Evolutionary conservation across 1,140 invertebrate genomes (phyloP).

Genomic region (Marisa cornuarietis): DNA sequence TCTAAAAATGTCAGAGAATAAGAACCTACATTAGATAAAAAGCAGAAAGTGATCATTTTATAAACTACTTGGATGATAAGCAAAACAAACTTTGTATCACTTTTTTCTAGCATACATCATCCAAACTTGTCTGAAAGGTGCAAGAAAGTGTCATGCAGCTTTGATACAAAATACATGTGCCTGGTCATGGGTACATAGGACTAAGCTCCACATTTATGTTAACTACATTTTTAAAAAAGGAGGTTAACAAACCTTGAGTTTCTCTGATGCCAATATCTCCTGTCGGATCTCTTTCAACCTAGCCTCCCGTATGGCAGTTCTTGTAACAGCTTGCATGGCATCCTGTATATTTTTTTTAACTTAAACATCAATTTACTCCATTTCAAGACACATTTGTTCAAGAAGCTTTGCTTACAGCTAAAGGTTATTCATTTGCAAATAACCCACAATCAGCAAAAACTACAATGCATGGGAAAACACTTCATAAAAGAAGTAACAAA

Average conservation of each 20-base stretch:
- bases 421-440: too few species aligned
- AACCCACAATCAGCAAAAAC: constrained; percentile 10
- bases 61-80: not conserved
- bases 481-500: not conserved
- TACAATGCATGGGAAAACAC: not conserved
- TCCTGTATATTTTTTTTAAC: constrained; percentile 70
- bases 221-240: not conserved
- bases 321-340: constrained; percentile 92
- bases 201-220: too few species aligned
- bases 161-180: not conserved
- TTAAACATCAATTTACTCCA: too few species aligned
- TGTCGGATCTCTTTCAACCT: constrained; percentile 94
- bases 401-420: too few species aligned
- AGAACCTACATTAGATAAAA: not conserved
- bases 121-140: not conserved
- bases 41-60: not conserved
- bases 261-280: constrained; percentile 92
- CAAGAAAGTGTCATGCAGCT: not conserved
- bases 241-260: constrained; percentile 79
- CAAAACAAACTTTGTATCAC: not conserved
- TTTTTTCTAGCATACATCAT: too few species aligned
- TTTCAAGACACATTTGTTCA: too few species aligned
- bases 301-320: constrained; percentile 90
- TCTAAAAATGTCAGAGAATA: not conserved
- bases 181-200: not conserved